Conservation (phyloP, 2,888 invertebrate species). For the Iselma pallidipennis region DNA sequence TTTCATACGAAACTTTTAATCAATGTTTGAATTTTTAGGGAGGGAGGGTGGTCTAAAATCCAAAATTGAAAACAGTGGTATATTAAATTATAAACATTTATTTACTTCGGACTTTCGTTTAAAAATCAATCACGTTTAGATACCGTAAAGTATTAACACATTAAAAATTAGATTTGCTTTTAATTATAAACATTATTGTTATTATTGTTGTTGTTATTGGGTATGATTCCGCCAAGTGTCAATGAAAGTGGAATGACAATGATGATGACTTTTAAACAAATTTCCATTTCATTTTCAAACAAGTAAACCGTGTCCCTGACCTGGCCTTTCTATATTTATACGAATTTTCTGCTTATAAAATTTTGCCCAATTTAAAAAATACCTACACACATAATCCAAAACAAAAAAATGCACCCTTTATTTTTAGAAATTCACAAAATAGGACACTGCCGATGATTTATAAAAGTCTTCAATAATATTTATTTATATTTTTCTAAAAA, state of each 20-base stretch:
- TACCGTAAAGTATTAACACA: too few species aligned
- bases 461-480: constrained; percentile 2
- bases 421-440: background rate
- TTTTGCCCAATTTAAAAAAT: too few species aligned
- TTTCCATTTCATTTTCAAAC: background rate
- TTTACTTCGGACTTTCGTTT: too few species aligned
- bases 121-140: background rate
- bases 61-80: too few species aligned
- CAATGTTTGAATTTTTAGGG: too few species aligned
- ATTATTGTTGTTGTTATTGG: background rate
- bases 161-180: background rate
- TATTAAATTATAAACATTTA: too few species aligned
- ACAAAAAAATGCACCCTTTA: too few species aligned
- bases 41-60: too few species aligned
- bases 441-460: background rate
- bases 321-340: background rate
- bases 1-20: too few species aligned
- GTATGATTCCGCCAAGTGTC: background rate
- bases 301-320: background rate
- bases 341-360: too few species aligned
- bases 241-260: background rate
- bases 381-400: too few species aligned
- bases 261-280: background rate
- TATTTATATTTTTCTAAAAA: constrained; percentile 7
- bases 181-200: background rate